Evolutionary conservation across 2,113 vertebrate species (phyloP), one percentile per base, ranked within the genome.

Genomic region (Merops nubicus): DNA sequence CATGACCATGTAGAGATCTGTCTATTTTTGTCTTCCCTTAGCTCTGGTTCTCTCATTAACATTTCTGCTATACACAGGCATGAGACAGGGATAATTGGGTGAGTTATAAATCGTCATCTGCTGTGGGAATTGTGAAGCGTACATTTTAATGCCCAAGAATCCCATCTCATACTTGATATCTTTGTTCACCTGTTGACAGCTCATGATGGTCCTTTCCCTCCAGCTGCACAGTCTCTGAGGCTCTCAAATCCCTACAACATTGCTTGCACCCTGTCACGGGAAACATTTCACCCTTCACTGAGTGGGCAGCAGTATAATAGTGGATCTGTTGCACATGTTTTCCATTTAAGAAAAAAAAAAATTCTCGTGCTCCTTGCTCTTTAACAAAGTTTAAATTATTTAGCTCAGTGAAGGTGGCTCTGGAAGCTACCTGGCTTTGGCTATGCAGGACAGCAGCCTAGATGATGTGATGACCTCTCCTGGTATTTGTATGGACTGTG

Each of bases 181-280:
- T 96, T 88, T 93, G 43, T 95, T 96, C 45, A 31, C 26, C 31
- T 78, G 51, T 70, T 96, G 93, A 84, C 80, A 81, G 76, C 14
- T 65, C 18, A 11, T 25, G 64, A 77, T 40, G 57, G 60, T 60
- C 56, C 51, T 64, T 81, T 94, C 88, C 36, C 50, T 88, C 25
- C 65, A 76, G 57, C 78, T 82, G 69, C 31, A 57, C 47, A 11
- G 3, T 29, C 45, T 83, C 65, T 90, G 65, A 72, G 40, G 50
- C 22, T 87, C 87, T 65, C 68, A 70, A 70, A 72, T 26, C 31
- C 23, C 86, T 43, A 64, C 36, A 56, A 76, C 54, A 53, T 73
- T 42, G 33, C 59, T 94, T 67, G 65, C 51, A 42, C 64, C 56
- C 79, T 51, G 15, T 76, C 85, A 62, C 17, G 36, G 75, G 78